Evolutionary conservation across 1,140 invertebrate genomes (phyloP), one percentile per base, ranked within the genome.

Genomic region (Hylaeus anthracinus): DNA sequence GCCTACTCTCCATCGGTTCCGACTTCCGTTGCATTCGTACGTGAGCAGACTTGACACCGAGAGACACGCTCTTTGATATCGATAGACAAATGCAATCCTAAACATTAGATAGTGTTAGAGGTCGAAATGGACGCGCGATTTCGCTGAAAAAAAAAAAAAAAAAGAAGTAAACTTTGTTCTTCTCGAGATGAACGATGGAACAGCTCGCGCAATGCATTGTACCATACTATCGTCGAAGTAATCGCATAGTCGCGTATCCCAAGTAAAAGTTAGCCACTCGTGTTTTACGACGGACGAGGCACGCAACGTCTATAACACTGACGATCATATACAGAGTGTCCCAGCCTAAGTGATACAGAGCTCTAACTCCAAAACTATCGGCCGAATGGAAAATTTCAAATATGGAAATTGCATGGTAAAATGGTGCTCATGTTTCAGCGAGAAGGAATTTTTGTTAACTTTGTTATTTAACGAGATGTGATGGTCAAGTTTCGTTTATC

Each of bases 261-360:
- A 41, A 41, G 72, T 81, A 85, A 85, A 81, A 85, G 78, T 84
- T 73, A n/a, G 41, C 45, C 64, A 43, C 48, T 67, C 51, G n/a
- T 43, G n/a, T 78, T 77, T 72, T 64, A 26, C 39, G 58, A 79
- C 51, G 14, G 43, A 53, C 51, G 60, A 66, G 70, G 70, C 80
- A 56, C 60, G 80, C 78, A 71, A 56, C 37, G 48, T 26, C 14
- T 26, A 26, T 26, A 26, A 26, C 26, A 26, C 26, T 26, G 26
- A 26, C 26, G 26, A 26, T 26, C 41, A 61, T 37, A n/a, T 63
- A 66, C 55, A 41, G 48, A 48, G 26, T 15, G 55, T 56, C 39
- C 45, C 5, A 48, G 45, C 8, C 26, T 26, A 26, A 26, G 26
- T 26, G 26, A 26, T 26, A 26, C 26, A 0, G 26, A 26, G 26